Evolutionary conservation across 1,140 invertebrate species (phyloP).

Genomic region (Druon quercuslanigerum): DNA sequence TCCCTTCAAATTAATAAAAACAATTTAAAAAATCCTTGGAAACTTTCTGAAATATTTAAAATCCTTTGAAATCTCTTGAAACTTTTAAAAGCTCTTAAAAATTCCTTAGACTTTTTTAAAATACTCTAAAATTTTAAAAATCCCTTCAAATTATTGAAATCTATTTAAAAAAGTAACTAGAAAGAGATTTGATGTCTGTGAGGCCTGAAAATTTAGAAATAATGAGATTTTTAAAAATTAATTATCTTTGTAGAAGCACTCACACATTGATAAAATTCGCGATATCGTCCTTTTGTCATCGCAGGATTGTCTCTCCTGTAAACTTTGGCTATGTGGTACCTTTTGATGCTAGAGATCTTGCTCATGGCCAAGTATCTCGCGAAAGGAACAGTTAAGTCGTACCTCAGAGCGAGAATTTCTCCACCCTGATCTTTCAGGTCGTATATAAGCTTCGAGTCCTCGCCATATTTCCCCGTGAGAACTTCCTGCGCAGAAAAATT

Average conservation of each 20-base stretch:
- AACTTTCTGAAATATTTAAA: no score
- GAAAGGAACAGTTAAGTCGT: slow-evolving; percentile 96
- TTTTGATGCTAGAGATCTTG: slow-evolving; percentile 95
- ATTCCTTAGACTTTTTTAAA: no score
- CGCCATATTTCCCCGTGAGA: slow-evolving; percentile 99
- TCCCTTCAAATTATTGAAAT: no score
- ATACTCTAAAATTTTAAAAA: no score
- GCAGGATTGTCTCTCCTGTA: slow-evolving; percentile 98
- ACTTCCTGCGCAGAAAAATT: slow-evolving; percentile 85
- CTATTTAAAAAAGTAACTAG: no score
- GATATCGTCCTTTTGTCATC: slow-evolving; percentile 95
- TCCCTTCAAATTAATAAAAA: no score
- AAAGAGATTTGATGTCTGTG: no score
- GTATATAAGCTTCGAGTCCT: slow-evolving; percentile 99
- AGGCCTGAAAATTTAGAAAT: no score
- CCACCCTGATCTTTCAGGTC: slow-evolving; percentile 99
- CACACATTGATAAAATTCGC: slow-evolving; percentile 99
- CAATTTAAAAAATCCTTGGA: no score
- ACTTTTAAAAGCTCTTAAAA: no score
- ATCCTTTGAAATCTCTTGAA: no score
- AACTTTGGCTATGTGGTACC: slow-evolving; percentile 96
- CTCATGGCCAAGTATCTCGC: slow-evolving; percentile 98
- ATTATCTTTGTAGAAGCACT: slow-evolving; percentile 73
- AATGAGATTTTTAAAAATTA: no score
- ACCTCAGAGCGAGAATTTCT: slow-evolving; percentile 92